Conservation (phyloP, 2,888 invertebrate species). For the Dascillus cervinus region DNA sequence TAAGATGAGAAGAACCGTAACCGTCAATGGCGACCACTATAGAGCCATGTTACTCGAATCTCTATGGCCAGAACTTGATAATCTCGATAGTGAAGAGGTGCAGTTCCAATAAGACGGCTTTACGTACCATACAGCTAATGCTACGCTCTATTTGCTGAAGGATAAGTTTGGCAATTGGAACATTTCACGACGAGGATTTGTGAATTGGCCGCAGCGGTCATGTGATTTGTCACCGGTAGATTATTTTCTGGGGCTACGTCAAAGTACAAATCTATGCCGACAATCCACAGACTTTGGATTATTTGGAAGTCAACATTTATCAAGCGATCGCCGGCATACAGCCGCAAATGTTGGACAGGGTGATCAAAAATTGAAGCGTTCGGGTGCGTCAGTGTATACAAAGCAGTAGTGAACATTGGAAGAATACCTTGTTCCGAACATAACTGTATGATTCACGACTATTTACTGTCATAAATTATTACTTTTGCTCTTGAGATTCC, state of each 20-base stretch:
- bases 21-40: constrained; percentile 29
- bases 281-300: constrained; percentile 9
- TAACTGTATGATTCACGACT: constrained; percentile 11
- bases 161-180: no score
- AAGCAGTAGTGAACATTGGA: constrained; percentile 2
- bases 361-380: constrained; percentile 5
- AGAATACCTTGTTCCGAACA: constrained; percentile 3
- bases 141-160: constrained; percentile 6
- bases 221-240: constrained; percentile 7
- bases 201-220: constrained; percentile 4
- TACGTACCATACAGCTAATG: constrained; percentile 6
- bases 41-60: constrained; percentile 21
- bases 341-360: constrained; percentile 7
- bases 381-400: constrained; percentile 7
- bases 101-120: constrained; percentile 6
- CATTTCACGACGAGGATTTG: no score
- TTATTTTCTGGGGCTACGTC: constrained; percentile 7
- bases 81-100: constrained; percentile 1
- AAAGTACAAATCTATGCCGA: constrained; percentile 7
- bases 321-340: constrained; percentile 6
- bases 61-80: constrained; percentile 17
- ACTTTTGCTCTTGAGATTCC: no score
- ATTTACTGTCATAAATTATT: no score
- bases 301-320: constrained; percentile 10
- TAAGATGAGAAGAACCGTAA: constrained; percentile 25